Evolutionary conservation across 2,888 invertebrate genomes (phyloP).

Genomic region (Caenorhabditis drosophilae): DNA sequence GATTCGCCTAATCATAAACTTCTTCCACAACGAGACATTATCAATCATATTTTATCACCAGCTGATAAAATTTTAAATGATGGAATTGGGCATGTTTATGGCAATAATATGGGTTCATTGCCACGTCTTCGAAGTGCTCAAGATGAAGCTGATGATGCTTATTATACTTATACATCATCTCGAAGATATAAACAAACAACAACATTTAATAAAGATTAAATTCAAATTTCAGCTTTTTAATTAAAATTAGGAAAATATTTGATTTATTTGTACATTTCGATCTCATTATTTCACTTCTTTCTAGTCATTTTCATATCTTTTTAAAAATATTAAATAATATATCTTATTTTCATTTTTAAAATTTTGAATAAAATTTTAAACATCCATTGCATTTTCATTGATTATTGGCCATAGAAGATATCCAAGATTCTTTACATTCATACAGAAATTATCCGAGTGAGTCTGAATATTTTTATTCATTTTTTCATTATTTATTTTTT

Average conservation of each 20-base stretch:
- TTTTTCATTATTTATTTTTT: background rate
- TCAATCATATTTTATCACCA: slow-evolving; percentile 45
- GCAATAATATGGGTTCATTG: slow-evolving; percentile 44
- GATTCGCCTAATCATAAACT: slow-evolving; percentile 18
- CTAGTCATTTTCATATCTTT: slow-evolving; percentile 2
- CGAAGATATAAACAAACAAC: slow-evolving; percentile 31
- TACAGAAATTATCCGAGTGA: slow-evolving; percentile 35
- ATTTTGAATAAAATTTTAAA: slow-evolving; percentile 1
- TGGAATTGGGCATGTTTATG: slow-evolving; percentile 43
- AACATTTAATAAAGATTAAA: slow-evolving; percentile 24
- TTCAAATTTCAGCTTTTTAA: background rate
- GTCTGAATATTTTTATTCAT: slow-evolving; percentile 8
- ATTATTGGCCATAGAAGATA: slow-evolving; percentile 28
- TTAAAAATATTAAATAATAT: too few species aligned
- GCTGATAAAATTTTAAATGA: slow-evolving; percentile 52
- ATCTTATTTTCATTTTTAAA: background rate
- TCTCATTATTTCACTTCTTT: background rate
- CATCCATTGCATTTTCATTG: slow-evolving; percentile 24
- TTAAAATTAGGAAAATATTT: too few species aligned
- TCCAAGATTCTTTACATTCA: slow-evolving; percentile 28
- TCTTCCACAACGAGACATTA: slow-evolving; percentile 2
- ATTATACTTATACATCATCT: slow-evolving; percentile 57
- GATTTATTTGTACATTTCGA: background rate
- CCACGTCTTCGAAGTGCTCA: slow-evolving; percentile 49
- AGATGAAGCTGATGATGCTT: slow-evolving; percentile 63